Conservation (phyloP, 2,888 invertebrate species). For the Cephus sareptanus region DNA sequence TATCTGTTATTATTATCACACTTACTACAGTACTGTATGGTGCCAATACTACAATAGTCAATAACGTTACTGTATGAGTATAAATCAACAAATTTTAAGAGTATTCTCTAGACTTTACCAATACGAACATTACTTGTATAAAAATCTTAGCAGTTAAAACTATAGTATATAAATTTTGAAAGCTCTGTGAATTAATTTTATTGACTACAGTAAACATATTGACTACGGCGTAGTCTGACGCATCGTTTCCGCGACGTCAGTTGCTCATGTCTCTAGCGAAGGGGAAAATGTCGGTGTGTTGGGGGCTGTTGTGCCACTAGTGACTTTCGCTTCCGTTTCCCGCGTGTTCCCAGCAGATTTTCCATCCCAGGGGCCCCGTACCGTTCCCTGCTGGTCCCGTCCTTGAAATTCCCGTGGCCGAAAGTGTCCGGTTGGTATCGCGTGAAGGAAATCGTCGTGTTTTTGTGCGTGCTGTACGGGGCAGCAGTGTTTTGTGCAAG, state of each 20-base stretch:
- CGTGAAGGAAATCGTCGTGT: background rate
- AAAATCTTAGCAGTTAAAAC: too few species aligned
- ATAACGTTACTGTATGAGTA: too few species aligned
- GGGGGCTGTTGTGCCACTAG: constrained; percentile 59
- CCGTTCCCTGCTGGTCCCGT: background rate
- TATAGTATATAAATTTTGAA: too few species aligned
- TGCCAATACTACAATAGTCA: too few species aligned
- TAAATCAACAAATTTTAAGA: too few species aligned
- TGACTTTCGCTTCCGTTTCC: constrained; percentile 51
- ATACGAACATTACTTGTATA: too few species aligned
- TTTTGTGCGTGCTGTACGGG: constrained; percentile 3
- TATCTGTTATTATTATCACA: too few species aligned
- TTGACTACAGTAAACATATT: background rate
- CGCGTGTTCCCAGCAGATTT: constrained; percentile 20
- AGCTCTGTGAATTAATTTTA: too few species aligned
- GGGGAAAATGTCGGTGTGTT: constrained; percentile 72
- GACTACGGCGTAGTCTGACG: constrained; percentile 35
- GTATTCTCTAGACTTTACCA: too few species aligned
- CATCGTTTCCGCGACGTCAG: constrained; percentile 50
- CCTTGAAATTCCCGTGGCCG: constrained; percentile 7
- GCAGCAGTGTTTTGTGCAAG: constrained; percentile 7
- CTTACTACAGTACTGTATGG: too few species aligned
- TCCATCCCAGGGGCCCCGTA: constrained; percentile 21
- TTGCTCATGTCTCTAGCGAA: constrained; percentile 34
- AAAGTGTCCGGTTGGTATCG: constrained; percentile 1